A percentile compares a stretch with the other conserved stretches of the same genome.
Conservation (phyloP, 2,113 vertebrate genomes). For the Neotoma lepida region DNA sequence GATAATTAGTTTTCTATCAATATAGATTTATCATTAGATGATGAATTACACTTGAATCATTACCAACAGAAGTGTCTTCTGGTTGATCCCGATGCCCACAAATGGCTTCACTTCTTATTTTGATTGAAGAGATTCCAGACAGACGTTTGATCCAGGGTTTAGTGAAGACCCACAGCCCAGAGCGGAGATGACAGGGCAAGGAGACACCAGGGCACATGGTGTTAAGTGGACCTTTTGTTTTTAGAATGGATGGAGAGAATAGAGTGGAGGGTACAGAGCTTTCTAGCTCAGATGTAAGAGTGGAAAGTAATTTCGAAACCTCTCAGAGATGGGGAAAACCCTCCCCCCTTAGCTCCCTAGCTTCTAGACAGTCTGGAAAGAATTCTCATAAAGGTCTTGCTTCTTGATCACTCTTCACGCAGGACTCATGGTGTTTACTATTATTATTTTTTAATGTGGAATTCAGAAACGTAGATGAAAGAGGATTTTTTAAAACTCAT, state of each 20-base stretch:
- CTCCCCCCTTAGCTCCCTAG: not conserved
- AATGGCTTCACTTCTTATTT: not conserved
- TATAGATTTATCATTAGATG: conserved; percentile 31
- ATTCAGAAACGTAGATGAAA: not conserved
- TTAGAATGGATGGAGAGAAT: not conserved
- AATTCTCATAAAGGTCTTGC: not conserved
- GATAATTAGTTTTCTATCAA: conserved; percentile 31
- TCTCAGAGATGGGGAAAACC: not conserved
- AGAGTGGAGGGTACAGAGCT: not conserved
- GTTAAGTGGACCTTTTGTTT: not conserved
- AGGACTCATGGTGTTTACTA: not conserved
- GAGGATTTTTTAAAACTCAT: not conserved
- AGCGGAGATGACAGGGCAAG: not conserved
- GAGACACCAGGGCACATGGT: not conserved
- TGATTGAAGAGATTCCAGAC: not conserved
- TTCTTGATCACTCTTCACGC: not conserved
- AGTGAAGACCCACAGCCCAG: not conserved
- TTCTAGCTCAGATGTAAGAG: not conserved
- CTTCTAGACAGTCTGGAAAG: not conserved
- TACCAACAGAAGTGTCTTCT: not conserved
- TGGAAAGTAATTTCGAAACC: not conserved
- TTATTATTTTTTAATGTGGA: not conserved
- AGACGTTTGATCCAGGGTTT: not conserved
- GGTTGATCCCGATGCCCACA: not conserved
- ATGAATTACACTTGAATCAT: conserved; percentile 41